Evolutionary conservation across 2,888 invertebrate species (phyloP), one percentile per base, ranked within the genome.

Genomic region (Empis livida): DNA sequence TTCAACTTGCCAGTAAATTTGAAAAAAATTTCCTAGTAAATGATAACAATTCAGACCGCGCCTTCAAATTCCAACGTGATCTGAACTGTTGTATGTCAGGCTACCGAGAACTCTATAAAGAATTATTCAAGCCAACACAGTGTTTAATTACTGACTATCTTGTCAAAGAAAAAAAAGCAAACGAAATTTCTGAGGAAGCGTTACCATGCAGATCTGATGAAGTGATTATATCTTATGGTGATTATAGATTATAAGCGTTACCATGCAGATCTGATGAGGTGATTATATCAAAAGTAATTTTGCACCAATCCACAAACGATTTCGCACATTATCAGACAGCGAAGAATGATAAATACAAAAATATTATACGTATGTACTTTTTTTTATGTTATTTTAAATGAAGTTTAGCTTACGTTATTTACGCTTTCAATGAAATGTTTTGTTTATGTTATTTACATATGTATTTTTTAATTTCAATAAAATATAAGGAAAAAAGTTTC

Each of bases 1-100:
- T 41, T 15, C 15, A 47, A 32, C 32, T 43, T 43, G 31, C 41
- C 39, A 39, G 40, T 8, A 6, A 6, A 5, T 5, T 20, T 3
- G 20, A 20, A 20, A 10, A 31, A 11, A 3, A 31, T 31, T 31
- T 31, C 10, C 13, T 31, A 4, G 3, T 2, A n/a, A 8, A 20
- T 23, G 43, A 27, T 43, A 10, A 2, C 9, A 8, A 30, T 15
- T 5, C 31, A 10, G 43, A 43, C 14, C 30, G 43, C 31, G 43
- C 43, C 5, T 43, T 43, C 31, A 31, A 44, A 13, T 44, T 31
- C 6, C 44, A 44, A 32, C 31, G 44, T 35, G 37, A 32, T 10
- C 13, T 44, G 11, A 11, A 32, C 17, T 17, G 14, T 11, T 44
- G 44, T 44, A 35, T 15, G 17, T 17, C 44, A 17, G 44, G 44